These are phyloP conservation scores for Heliconius ethilla DNA, from an alignment of 2,888 invertebrate species.

Conservation along the genomic window DNA sequence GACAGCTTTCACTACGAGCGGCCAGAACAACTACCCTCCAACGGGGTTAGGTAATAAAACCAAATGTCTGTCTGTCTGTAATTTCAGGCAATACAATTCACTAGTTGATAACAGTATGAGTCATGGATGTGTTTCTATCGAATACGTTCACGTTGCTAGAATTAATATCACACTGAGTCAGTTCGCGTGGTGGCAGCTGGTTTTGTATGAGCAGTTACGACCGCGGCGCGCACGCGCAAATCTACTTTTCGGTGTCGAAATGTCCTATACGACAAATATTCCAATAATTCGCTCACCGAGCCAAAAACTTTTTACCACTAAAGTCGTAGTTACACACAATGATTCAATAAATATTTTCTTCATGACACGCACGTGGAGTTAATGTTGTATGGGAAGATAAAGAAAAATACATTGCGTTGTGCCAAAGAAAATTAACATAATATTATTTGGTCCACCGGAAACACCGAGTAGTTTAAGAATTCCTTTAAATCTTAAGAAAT, in stretches of 20 bases:
- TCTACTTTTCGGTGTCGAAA: slow-evolving; percentile 53
- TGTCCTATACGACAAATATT: slow-evolving; percentile 63
- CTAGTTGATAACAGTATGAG: slow-evolving; percentile 75
- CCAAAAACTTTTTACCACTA: slow-evolving; percentile 60
- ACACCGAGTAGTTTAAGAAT: slow-evolving; percentile 20
- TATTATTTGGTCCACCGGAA: slow-evolving; percentile 30
- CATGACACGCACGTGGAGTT: slow-evolving; percentile 56
- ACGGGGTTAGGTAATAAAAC: slow-evolving; percentile 56
- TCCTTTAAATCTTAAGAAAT: background rate
- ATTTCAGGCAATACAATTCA: slow-evolving; percentile 63
- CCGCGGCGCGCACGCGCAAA: slow-evolving; percentile 73
- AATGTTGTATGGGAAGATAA: slow-evolving; percentile 41
- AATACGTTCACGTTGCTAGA: slow-evolving; percentile 73
- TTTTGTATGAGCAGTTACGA: slow-evolving; percentile 72
- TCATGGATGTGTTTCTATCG: slow-evolving; percentile 66
- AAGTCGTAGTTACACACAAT: slow-evolving; percentile 59
- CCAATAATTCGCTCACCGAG: slow-evolving; percentile 68
- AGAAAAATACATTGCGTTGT: slow-evolving; percentile 16
- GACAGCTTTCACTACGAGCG: slow-evolving; percentile 66
- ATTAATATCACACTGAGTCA: slow-evolving; percentile 80
- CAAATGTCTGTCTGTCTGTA: slow-evolving; percentile 52
- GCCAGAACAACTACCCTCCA: slow-evolving; percentile 63
- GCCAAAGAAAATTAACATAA: slow-evolving; percentile 31
- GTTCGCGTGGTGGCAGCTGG: slow-evolving; percentile 70
- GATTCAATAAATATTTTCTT: slow-evolving; percentile 73